phyloP scores from a whole-genome alignment of 64 coral and sea anemone genomes.

The Orbicella faveolata region DNA sequence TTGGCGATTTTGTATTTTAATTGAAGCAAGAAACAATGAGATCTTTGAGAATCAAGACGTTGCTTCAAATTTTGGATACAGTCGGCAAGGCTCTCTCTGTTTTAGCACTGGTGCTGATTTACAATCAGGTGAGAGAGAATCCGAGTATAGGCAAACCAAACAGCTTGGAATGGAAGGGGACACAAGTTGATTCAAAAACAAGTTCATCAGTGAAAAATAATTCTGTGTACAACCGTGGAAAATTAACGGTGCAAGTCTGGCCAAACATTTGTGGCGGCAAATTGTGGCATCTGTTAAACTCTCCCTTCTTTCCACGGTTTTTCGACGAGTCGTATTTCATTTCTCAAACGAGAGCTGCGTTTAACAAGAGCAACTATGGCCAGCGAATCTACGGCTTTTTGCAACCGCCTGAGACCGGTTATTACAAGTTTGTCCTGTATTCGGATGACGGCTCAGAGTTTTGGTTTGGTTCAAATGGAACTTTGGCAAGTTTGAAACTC shows the following conservation, averaged over 20 bases:
- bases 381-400: conserved; percentile 38
- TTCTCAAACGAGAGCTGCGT: background rate
- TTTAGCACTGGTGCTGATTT: conserved; percentile 22
- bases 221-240: background rate
- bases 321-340: conserved; percentile 21
- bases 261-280: conserved; percentile 27
- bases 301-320: conserved; percentile 48
- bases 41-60: background rate
- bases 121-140: background rate
- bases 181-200: background rate
- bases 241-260: conserved; percentile 41
- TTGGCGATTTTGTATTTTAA: background rate
- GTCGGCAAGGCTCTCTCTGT: background rate
- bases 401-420: conserved; percentile 31
- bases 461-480: conserved; percentile 32
- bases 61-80: background rate
- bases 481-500: background rate
- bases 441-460: conserved; percentile 55
- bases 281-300: conserved; percentile 19
- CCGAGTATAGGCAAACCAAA: background rate
- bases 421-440: conserved; percentile 53
- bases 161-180: background rate
- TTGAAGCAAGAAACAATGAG: conserved; percentile 16
- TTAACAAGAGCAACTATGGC: conserved; percentile 17
- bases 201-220: background rate